Evolutionary conservation across 2,888 invertebrate genomes (phyloP), one percentile per base, ranked within the genome.

Genomic region (Mamestra brassicae): DNA sequence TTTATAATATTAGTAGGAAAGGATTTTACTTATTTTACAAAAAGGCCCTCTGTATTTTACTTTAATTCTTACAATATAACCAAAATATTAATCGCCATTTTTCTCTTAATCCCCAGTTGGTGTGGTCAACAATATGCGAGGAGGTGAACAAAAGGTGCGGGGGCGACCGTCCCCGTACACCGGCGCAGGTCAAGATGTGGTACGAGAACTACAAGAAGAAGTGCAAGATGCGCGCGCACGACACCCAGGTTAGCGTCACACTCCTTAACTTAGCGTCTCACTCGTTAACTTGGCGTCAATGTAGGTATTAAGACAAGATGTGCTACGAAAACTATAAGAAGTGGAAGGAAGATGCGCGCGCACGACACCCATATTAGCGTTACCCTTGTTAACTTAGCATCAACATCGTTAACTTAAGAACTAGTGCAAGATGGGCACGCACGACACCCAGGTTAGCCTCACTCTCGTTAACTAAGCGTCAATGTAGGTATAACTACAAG

Each of bases 151-250:
- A 94, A 84, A 92, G 97, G 7, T 97, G 97, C 91, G 95, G 96
- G 61, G 96, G 96, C 86, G 97, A 96, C 83, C 92, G 96, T 78
- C 97, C 97, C 72, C 94, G 97, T 86, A 97, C 97, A 15, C 96
- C 97, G 3, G 96, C 97, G 89, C 97, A 97, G 89, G 96, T 97
- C 92, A 97, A 97, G 90, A 97, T 97, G 97, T 97, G 97, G 97
- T 97, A 96, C 94, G 97, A 97, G 88, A 97, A 97, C 91, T 97
- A 96, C 87, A 97, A 97, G 93, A 97, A 97, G 92, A 97, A 97
- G 82, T 96, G 96, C 92, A 97, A 97, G 88, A 97, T 96, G 97
- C 96, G 97, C 88, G 96, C 94, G 4, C 94, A 95, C 88, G 96
- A 96, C 78, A 91, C 93, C 34, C 81, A 82, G 78, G 81, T 80